Evolutionary conservation across 2,113 vertebrate species (phyloP), one percentile per base, ranked within the genome.

Genomic region (Actenoides lindsayi): DNA sequence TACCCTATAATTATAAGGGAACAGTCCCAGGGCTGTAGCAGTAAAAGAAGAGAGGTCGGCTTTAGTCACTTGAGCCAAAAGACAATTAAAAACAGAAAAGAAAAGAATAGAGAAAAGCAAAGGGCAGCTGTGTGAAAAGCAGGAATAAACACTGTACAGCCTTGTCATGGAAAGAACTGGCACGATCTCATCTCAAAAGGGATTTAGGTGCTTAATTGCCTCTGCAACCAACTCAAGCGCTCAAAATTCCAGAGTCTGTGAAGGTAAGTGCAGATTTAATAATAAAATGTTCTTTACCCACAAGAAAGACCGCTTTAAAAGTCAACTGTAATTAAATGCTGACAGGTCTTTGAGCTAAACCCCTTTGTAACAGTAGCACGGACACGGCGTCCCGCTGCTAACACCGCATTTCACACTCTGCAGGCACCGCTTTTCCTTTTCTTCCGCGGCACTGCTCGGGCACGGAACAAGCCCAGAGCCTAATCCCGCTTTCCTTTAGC

Each of bases 161-260:
- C 19, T 84, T 71, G 14, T 74, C 84, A 89, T 0, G 7, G 57
- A 82, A 91, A 92, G 35, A 93, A 44, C 42, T 68, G 57, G 39
- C 35, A 60, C 8, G 57, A 91, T 31, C 20, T 91, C 83, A 42
- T 41, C 73, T 82, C 81, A 53, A 13, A 87, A 89, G 24, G 62
- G 74, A 94, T 93, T 96, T 94, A 73, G 76, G 80, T 68, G 46
- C 48, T 91, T 75, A 94, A 84, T n/a, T 87, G 65, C 65, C 62
- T 71, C 87, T 82, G 60, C 51, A 87, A 75, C 33, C 37, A 68
- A 82, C 71, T 82, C 27, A 71, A 82, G 79, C 18, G 25, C 23
- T 62, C 50, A 20, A 37, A 87, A 91, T 74, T 65, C 78, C 67
- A 10, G 7, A 60, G 30, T 30, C 46, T 35, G 19, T 13, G 70